Base-by-base conservation (phyloP, 2,113 vertebrate genomes). In the Rhinoderma darwinii region DNA sequence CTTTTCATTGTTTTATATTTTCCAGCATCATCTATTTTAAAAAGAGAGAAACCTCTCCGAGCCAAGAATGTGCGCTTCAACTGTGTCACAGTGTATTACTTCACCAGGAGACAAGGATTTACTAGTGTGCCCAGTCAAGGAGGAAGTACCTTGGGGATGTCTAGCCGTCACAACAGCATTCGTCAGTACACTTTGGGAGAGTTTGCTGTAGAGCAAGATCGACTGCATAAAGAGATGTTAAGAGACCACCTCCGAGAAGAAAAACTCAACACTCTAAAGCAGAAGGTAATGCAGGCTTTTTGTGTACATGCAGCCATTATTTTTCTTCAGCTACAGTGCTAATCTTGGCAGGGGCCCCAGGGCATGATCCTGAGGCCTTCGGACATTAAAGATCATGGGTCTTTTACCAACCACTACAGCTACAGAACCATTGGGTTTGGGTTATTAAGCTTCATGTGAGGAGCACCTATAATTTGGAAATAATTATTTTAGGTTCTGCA, bases 31-130 rank as follows among this genome's bases (percentile, higher is more conserved):
- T 99, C 98, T 2, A 98, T 99, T 89, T 91, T 99, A 90, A 99
- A 99, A 91, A 93, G 96, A 51, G 98, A 99, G 92, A 99, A 99
- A 91, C 93, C 97, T 27, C 94, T 98, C 92, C 95, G 98, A 89
- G 96, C 96, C 0, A 96, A 96, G 90, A 96, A 96, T 94, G 98
- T 99, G 30, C 97, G 96, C 85, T 99, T 99, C 61, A 98, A 98
- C 75, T 98, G 97, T n/a, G 98, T 99, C 90, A 99, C 98, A 0
- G 98, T 99, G 87, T 99, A 98, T 92, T 99, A 99, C 94, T 99
- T 99, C 92, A 94, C 96, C 4, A 94, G 98, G 86, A 92, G 98
- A 39, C 98, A 99, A 91, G 98, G 98, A 88, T 99, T 99, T 94
- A 99, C 98, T 81, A 99, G 98, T 0, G 98, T 99, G 87, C 98